phyloP scores from a whole-genome alignment of 2,888 invertebrate species.

The Anthoptus insignis region DNA sequence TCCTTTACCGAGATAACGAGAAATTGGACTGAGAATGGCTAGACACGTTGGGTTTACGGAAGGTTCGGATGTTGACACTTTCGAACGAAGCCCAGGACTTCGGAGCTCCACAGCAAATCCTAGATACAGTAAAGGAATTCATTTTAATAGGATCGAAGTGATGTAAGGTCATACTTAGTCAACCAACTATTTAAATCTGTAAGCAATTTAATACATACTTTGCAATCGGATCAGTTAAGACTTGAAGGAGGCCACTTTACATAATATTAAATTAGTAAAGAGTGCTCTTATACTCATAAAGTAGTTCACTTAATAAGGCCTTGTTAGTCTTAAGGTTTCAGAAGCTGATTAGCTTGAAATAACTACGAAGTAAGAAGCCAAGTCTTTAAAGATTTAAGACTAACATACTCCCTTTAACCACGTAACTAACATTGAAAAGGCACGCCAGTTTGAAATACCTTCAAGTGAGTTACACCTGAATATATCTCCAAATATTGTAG shows the following conservation, averaged over 20 bases:
- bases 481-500: background rate
- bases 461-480: background rate
- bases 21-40: constrained; percentile 52
- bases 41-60: constrained; percentile 39
- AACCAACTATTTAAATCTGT: background rate
- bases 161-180: background rate
- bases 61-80: constrained; percentile 29
- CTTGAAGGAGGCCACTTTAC: constrained; percentile 16
- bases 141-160: too few species aligned
- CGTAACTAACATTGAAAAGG: background rate
- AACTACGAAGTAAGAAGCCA: constrained; percentile 35
- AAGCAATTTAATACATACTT: background rate
- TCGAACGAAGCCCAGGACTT: constrained; percentile 24
- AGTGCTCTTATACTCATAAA: constrained; percentile 29
- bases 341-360: constrained; percentile 37
- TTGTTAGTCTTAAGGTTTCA: constrained; percentile 40
- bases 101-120: constrained; percentile 9
- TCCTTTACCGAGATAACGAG: constrained; percentile 71
- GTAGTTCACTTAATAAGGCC: constrained; percentile 38
- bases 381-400: constrained; percentile 36
- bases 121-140: background rate
- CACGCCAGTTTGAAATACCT: background rate
- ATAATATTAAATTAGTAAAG: constrained; percentile 33
- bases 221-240: constrained; percentile 14
- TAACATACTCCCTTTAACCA: constrained; percentile 27